phyloP scores from a whole-genome alignment of 1,140 invertebrate species.

The Drosophila bipectinata region DNA sequence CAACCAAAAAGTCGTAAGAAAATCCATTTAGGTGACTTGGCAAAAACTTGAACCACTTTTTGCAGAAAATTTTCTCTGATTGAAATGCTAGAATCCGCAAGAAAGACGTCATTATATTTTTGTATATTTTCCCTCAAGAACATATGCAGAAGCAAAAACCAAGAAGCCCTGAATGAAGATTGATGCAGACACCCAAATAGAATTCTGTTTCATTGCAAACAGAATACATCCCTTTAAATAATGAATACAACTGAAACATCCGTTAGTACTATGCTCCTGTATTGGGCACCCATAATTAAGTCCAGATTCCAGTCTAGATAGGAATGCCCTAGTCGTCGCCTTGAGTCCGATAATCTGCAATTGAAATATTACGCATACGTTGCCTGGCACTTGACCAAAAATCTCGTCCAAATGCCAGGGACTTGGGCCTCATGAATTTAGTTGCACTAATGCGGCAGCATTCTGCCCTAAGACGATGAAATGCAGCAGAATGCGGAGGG shows the following conservation, averaged over 20 bases:
- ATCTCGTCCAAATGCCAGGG: conserved; percentile 13
- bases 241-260: background rate
- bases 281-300: conserved; percentile 5
- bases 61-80: conserved; percentile 1
- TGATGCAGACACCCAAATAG: background rate
- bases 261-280: background rate
- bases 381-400: conserved; percentile 36
- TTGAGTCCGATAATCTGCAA: conserved; percentile 26
- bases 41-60: conserved; percentile 2
- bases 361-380: conserved; percentile 57
- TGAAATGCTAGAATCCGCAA: background rate
- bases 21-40: conserved; percentile 11
- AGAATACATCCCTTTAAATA: background rate
- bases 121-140: background rate
- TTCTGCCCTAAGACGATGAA: conserved; percentile 63
- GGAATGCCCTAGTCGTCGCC: conserved; percentile 25
- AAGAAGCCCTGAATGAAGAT: background rate
- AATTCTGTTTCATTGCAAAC: background rate
- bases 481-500: conserved; percentile 65
- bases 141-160: background rate
- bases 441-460: conserved; percentile 48
- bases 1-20: background rate
- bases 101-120: conserved; percentile 1
- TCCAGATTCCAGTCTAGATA: conserved; percentile 17
- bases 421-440: conserved; percentile 59